These are phyloP conservation scores for Perizoma flavofasciatum DNA, from an alignment of 2,888 invertebrate species.

Conservation along the genomic window DNA sequence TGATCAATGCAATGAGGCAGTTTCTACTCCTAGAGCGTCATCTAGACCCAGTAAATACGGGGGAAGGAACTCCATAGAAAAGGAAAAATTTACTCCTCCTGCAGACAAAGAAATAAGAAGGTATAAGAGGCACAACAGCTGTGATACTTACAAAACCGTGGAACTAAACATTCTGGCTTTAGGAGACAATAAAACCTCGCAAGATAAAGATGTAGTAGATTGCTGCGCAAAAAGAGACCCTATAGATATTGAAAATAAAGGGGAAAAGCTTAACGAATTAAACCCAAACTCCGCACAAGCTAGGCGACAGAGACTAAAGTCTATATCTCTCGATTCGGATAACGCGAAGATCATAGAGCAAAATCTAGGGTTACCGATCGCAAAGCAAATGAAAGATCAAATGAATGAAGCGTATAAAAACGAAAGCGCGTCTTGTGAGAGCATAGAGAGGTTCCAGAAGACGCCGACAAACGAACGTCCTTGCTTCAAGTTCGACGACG, in stretches of 20 bases:
- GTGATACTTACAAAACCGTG: constrained; percentile 72
- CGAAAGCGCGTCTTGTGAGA: constrained; percentile 74
- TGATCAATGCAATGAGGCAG: constrained; percentile 62
- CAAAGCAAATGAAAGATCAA: constrained; percentile 80
- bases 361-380: constrained; percentile 81
- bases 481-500: constrained; percentile 73
- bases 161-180: constrained; percentile 63
- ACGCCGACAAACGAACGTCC: constrained; percentile 64
- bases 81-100: constrained; percentile 71
- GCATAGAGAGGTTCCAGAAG: constrained; percentile 65
- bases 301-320: constrained; percentile 79
- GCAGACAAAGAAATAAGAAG: constrained; percentile 70
- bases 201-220: constrained; percentile 68
- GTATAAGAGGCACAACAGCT: constrained; percentile 74
- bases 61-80: constrained; percentile 74
- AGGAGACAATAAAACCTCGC: constrained; percentile 59
- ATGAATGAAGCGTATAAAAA: constrained; percentile 77
- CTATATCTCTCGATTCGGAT: constrained; percentile 83
- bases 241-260: constrained; percentile 58
- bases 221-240: constrained; percentile 71
- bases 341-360: constrained; percentile 84
- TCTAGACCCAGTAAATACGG: constrained; percentile 69
- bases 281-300: constrained; percentile 66
- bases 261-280: constrained; percentile 58
- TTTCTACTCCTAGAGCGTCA: constrained; percentile 46